These are phyloP conservation scores for Chaetodon trifascialis DNA, from an alignment of 2,113 vertebrate genomes.

Conservation along the genomic window DNA sequence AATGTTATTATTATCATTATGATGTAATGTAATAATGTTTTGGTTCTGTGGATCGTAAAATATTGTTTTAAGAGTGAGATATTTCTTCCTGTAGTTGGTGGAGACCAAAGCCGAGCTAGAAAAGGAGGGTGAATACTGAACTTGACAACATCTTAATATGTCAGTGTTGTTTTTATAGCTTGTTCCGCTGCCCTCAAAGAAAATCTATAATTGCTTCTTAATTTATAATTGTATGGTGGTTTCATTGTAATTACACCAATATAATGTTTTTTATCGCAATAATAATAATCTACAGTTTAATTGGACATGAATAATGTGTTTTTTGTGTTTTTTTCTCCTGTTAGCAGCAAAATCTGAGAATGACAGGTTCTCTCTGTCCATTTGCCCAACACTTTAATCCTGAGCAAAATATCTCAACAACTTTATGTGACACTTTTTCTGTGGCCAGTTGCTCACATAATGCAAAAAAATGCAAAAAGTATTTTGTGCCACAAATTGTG, in stretches of 20 bases:
- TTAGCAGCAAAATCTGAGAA: neutral
- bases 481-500: neutral
- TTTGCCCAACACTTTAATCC: neutral
- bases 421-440: neutral
- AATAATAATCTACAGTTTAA: too few relatives aligned
- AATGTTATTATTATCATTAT: too few relatives aligned
- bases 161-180: neutral
- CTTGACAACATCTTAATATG: neutral
- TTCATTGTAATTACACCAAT: neutral
- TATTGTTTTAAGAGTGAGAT: neutral
- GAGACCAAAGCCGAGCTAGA: slow-evolving; percentile 7
- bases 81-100: neutral
- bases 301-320: too few relatives aligned
- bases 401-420: neutral
- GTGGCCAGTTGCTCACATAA: neutral
- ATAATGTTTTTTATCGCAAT: too few relatives aligned
- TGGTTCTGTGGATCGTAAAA: neutral
- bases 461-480: neutral
- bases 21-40: neutral
- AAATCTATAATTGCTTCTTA: too few relatives aligned
- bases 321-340: neutral
- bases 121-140: neutral
- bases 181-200: too few relatives aligned
- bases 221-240: too few relatives aligned
- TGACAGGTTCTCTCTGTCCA: neutral